Percentiles rank a stretch among this genome's conserved stretches.
These are phyloP conservation scores for Patiria pectinifera DNA, from an alignment of 53 echinoderm and acorn worm genomes.

Conservation along the genomic window DNA sequence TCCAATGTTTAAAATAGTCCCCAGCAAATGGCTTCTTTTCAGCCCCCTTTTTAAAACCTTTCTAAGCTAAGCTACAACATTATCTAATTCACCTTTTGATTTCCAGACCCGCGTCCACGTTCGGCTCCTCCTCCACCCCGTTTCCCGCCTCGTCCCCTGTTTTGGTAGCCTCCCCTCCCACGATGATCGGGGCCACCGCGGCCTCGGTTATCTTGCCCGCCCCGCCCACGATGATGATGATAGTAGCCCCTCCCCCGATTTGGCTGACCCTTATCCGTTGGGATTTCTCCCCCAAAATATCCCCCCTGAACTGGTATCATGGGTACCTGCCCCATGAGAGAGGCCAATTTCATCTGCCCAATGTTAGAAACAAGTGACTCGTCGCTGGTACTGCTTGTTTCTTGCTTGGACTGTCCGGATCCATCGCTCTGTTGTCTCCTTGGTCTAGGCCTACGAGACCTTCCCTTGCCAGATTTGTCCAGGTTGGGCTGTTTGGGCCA, in stretches of 20 bases:
- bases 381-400: not conserved
- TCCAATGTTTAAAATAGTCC: not conserved
- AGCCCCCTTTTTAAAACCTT: too few species aligned
- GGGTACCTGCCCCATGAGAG: too few species aligned
- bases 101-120: not conserved
- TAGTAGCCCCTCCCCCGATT: slow-evolving; percentile 1
- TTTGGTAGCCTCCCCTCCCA: not conserved
- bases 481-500: slow-evolving; percentile 24
- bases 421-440: not conserved
- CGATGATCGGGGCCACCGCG: not conserved
- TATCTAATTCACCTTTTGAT: not conserved
- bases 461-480: not conserved
- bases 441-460: not conserved
- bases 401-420: not conserved
- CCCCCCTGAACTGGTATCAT: too few species aligned
- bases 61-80: too few species aligned
- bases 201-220: not conserved
- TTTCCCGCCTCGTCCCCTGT: not conserved
- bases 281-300: too few species aligned
- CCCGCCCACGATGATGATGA: not conserved
- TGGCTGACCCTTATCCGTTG: not conserved
- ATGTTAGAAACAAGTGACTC: not conserved
- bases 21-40: not conserved
- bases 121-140: not conserved
- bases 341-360: too few species aligned